Evolutionary conservation across 1,140 invertebrate species (phyloP).

Genomic region (Antheraea mylitta): DNA sequence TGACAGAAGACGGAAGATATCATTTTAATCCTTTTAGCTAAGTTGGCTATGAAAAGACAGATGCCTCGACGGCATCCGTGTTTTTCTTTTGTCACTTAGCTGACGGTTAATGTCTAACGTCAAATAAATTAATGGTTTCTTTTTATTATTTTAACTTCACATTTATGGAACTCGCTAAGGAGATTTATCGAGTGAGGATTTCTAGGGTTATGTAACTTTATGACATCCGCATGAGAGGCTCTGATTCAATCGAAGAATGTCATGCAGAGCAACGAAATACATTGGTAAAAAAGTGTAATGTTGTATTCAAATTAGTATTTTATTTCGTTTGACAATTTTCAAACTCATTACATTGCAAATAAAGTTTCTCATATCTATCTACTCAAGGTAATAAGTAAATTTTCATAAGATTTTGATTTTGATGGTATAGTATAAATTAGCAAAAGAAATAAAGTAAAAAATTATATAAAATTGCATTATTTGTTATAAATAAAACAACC

Average conservation of each 20-base stretch:
- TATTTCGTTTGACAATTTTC: too few relatives aligned
- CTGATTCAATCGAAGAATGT: neutral
- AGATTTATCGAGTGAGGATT: neutral
- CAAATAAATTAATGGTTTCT: conserved; percentile 30
- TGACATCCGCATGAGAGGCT: neutral
- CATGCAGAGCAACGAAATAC: neutral
- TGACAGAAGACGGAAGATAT: conserved; percentile 72
- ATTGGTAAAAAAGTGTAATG: too few relatives aligned
- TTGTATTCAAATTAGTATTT: too few relatives aligned
- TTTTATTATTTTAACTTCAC: conserved; percentile 11
- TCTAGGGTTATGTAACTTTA: neutral
- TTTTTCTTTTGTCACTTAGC: conserved; percentile 52
- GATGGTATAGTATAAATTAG: too few relatives aligned
- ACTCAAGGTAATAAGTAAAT: too few relatives aligned
- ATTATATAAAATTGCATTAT: too few relatives aligned
- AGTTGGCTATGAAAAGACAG: conserved; percentile 74
- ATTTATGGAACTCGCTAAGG: neutral
- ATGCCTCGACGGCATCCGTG: conserved; percentile 53
- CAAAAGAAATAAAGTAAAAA: too few relatives aligned
- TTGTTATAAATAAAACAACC: too few relatives aligned
- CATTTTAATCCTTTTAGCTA: conserved; percentile 78
- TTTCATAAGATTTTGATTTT: too few relatives aligned
- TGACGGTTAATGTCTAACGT: conserved; percentile 34
- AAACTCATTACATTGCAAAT: too few relatives aligned
- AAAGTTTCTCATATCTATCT: too few relatives aligned